These are phyloP conservation scores for Lepus europaeus DNA, from an alignment of 2,113 vertebrate species.

Conservation along the genomic window DNA sequence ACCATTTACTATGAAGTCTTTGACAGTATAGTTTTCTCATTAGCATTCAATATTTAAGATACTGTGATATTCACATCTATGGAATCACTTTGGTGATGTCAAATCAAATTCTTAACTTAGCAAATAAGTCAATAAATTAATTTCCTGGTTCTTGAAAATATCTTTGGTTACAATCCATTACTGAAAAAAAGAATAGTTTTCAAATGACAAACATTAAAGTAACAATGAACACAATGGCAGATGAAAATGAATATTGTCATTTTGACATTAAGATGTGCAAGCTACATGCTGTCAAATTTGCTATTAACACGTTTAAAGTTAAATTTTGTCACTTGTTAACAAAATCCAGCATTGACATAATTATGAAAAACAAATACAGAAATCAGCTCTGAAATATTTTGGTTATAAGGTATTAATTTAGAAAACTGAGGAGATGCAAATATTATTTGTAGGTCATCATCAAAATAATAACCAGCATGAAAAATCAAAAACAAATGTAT, in stretches of 20 bases:
- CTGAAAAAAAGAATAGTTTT: slow-evolving; percentile 48
- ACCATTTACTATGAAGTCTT: slow-evolving; percentile 57
- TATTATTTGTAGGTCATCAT: background rate
- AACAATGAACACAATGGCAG: slow-evolving; percentile 46
- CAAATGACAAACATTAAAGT: slow-evolving; percentile 44
- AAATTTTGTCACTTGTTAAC: slow-evolving; percentile 61
- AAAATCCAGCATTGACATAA: slow-evolving; percentile 8
- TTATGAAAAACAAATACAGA: slow-evolving; percentile 71
- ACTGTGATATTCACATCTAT: slow-evolving; percentile 23
- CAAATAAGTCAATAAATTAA: slow-evolving; percentile 72
- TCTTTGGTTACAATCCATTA: slow-evolving; percentile 26
- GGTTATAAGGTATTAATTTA: slow-evolving; percentile 38
- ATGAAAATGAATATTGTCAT: slow-evolving; percentile 63
- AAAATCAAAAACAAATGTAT: background rate
- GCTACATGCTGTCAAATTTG: slow-evolving; percentile 45
- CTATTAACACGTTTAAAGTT: slow-evolving; percentile 59
- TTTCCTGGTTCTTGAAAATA: slow-evolving; percentile 57
- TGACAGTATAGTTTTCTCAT: slow-evolving; percentile 59
- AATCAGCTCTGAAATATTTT: slow-evolving; percentile 51
- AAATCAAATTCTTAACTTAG: slow-evolving; percentile 75
- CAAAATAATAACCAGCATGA: slow-evolving; percentile 31
- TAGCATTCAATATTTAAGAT: slow-evolving; percentile 56
- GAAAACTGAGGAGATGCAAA: slow-evolving; percentile 33
- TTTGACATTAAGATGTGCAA: slow-evolving; percentile 10
- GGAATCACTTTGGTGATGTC: slow-evolving; percentile 70